Conservation (phyloP, 2,888 invertebrate genomes). For the Orthosia incerta region DNA sequence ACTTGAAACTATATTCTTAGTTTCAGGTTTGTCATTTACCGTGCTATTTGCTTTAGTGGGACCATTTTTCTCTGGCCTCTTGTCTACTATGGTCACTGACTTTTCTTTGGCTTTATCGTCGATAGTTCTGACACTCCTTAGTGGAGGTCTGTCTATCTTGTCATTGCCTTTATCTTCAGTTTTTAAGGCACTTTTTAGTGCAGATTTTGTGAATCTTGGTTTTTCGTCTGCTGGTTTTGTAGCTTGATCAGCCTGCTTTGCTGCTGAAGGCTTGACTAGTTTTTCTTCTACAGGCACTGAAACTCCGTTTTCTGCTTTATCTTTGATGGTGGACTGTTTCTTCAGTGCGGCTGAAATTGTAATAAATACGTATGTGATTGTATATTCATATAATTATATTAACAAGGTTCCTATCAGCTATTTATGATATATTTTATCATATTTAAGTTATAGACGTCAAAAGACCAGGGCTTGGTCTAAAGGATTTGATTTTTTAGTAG, state of each 20-base stretch:
- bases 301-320: conserved; percentile 84
- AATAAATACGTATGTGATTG: conserved; percentile 8
- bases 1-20: conserved; percentile 63
- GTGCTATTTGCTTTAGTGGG: conserved; percentile 72
- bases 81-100: conserved; percentile 86
- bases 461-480: not conserved
- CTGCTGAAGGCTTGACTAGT: conserved; percentile 84
- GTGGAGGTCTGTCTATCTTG: conserved; percentile 80
- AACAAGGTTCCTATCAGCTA: not conserved
- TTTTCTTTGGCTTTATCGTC: conserved; percentile 87
- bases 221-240: conserved; percentile 81
- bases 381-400: not conserved
- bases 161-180: conserved; percentile 76
- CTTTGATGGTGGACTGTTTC: conserved; percentile 87
- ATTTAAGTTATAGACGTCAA: not conserved
- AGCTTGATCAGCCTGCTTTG: conserved; percentile 82
- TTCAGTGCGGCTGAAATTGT: conserved; percentile 84
- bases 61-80: conserved; percentile 80
- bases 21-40: conserved; percentile 71
- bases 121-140: conserved; percentile 84
- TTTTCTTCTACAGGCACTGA: conserved; percentile 83
- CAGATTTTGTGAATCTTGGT: conserved; percentile 82
- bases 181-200: conserved; percentile 70
- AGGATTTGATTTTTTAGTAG: not conserved
- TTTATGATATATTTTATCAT: not conserved